Percentiles rank a stretch among this genome's conserved stretches.
phyloP scores from a whole-genome alignment of 2,888 invertebrate species.

The Drosophila cognata region DNA sequence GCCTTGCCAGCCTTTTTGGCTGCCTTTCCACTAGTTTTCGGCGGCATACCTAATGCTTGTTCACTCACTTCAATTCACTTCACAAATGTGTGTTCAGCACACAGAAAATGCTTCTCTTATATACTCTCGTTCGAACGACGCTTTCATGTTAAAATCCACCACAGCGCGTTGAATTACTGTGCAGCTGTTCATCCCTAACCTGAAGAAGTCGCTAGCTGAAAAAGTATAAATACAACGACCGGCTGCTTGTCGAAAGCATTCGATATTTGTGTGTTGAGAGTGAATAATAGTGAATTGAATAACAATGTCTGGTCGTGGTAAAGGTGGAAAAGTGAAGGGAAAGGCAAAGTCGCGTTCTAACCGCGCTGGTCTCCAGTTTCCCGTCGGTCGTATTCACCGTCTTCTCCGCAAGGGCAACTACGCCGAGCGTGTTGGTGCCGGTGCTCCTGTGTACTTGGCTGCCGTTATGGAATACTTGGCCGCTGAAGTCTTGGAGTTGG shows the following conservation, averaged over 20 bases:
- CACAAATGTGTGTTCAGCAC: slow-evolving; percentile 4
- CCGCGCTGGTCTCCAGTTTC: slow-evolving; percentile 87
- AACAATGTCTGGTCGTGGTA: slow-evolving; percentile 84
- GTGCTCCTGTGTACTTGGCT: slow-evolving; percentile 86
- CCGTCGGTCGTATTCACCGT: slow-evolving; percentile 88
- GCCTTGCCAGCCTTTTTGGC: slow-evolving; percentile 87
- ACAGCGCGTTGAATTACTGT: neutral
- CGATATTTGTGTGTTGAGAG: slow-evolving; percentile 12
- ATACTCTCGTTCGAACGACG: slow-evolving; percentile 34
- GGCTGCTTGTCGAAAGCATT: neutral
- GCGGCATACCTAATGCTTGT: slow-evolving; percentile 62
- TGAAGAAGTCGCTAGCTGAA: slow-evolving; percentile 11
- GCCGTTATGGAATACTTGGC: slow-evolving; percentile 88
- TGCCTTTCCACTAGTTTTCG: slow-evolving; percentile 84
- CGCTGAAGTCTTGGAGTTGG: slow-evolving; percentile 89
- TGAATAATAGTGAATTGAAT: slow-evolving; percentile 14
- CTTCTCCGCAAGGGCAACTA: slow-evolving; percentile 86
- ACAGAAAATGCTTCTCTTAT: neutral
- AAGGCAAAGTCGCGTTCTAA: slow-evolving; percentile 86
- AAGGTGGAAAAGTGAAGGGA: slow-evolving; percentile 86
- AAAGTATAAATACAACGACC: slow-evolving; percentile 15
- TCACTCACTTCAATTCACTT: slow-evolving; percentile 31
- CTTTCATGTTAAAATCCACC: slow-evolving; percentile 17
- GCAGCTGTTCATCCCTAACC: slow-evolving; percentile 3
- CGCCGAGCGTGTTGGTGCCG: slow-evolving; percentile 87